A percentile compares a stretch with the other conserved stretches of the same genome.
phyloP scores from a whole-genome alignment of 2,113 vertebrate genomes.

The Lophius piscatorius region DNA sequence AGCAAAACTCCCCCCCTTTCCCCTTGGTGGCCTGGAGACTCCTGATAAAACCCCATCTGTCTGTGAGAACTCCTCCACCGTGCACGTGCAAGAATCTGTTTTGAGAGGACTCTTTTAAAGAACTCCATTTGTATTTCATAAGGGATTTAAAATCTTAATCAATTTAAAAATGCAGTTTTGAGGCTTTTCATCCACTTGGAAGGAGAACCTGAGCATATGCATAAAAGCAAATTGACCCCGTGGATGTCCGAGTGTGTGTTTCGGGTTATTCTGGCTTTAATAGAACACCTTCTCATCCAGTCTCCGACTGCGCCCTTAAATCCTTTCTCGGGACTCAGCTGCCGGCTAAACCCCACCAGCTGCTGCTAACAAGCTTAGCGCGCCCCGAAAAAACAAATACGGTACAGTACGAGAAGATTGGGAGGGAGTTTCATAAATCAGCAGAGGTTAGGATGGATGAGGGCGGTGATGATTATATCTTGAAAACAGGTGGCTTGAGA shows the following conservation, averaged over 20 bases:
- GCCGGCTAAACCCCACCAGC: conserved; percentile 20
- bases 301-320: conserved; percentile 21
- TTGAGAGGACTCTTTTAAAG: conserved; percentile 12
- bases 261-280: background rate
- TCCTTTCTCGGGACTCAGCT: conserved; percentile 17
- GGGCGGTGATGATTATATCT: conserved; percentile 25
- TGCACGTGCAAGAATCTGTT: conserved; percentile 12
- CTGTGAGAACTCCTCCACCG: conserved; percentile 14
- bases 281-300: conserved; percentile 2
- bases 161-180: conserved; percentile 3
- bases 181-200: background rate
- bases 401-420: background rate
- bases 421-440: background rate
- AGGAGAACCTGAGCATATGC: background rate
- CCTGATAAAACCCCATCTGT: conserved; percentile 62
- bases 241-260: background rate
- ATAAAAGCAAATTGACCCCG: conserved; percentile 8
- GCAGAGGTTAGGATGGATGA: conserved; percentile 1
- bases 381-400: conserved; percentile 28
- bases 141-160: conserved; percentile 13
- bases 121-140: conserved; percentile 41
- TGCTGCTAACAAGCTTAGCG: conserved; percentile 49
- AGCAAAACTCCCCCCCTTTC: conserved; percentile 32
- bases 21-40: conserved; percentile 48
- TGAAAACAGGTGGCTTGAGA: background rate